Conservation (phyloP, 2,113 vertebrate species). For the Equus przewalskii region DNA sequence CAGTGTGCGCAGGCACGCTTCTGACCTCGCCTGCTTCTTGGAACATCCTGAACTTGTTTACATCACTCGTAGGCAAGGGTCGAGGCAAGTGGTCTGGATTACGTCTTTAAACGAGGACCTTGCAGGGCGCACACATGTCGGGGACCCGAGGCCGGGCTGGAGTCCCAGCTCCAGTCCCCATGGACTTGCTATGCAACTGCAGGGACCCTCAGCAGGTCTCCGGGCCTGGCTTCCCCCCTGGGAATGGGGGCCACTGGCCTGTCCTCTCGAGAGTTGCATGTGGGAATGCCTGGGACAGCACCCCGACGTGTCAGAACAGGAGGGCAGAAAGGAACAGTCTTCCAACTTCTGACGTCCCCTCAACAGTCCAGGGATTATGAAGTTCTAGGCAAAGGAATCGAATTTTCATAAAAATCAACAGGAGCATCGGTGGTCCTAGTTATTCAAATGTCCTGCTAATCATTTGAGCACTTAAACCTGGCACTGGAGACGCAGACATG, state of each 20-base stretch:
- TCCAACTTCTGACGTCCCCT: background rate
- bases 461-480: background rate
- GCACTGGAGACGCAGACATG: background rate
- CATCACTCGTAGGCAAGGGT: background rate
- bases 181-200: no score
- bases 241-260: background rate
- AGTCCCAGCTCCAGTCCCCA: background rate
- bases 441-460: background rate
- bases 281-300: accelerated
- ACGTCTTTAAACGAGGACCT: background rate
- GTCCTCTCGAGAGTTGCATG: accelerated
- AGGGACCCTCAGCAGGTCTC: background rate
- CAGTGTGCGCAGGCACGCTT: background rate
- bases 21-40: background rate
- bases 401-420: background rate
- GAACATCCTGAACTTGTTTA: slow-evolving; percentile 63
- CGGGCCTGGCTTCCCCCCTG: background rate
- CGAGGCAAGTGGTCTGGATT: background rate
- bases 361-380: background rate
- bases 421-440: background rate
- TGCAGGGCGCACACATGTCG: background rate
- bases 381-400: background rate
- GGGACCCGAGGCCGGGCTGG: background rate
- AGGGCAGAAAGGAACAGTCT: background rate
- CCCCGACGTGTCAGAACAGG: accelerated